Conservation (phyloP, 2,113 vertebrate genomes). For the Orycteropus afer region DNA sequence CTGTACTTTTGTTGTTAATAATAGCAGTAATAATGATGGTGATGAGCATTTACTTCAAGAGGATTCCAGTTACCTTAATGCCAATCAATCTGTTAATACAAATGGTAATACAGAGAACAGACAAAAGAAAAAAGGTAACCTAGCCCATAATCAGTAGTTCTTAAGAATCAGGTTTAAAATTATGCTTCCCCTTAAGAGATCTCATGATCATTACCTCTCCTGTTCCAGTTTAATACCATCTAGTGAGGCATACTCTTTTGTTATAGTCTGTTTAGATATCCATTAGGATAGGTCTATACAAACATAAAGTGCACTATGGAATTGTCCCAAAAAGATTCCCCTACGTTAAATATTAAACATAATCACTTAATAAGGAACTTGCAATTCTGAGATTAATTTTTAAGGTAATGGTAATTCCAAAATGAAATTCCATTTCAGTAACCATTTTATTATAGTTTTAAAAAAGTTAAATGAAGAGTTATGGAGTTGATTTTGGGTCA, state of each 20-base stretch:
- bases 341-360: not conserved
- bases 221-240: not conserved
- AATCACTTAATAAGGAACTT: conserved; percentile 25
- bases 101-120: not conserved
- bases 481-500: not conserved
- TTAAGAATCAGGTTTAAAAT: not conserved
- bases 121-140: not conserved
- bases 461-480: conserved; percentile 29
- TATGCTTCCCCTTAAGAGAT: conserved; percentile 19
- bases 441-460: conserved; percentile 34
- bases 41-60: conserved; percentile 50
- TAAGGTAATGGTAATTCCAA: conserved; percentile 27
- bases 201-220: not conserved
- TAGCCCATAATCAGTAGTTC: not conserved
- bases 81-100: not conserved
- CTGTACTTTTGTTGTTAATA: conserved; percentile 21
- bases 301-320: conserved; percentile 33
- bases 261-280: not conserved
- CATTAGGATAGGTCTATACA: not conserved
- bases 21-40: not conserved
- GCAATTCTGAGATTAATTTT: not conserved
- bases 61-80: not conserved
- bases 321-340: not conserved
- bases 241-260: conserved; percentile 19
- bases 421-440: conserved; percentile 23